Conservation (phyloP, 2,113 vertebrate genomes). For the Cynoglossus semilaevis region DNA sequence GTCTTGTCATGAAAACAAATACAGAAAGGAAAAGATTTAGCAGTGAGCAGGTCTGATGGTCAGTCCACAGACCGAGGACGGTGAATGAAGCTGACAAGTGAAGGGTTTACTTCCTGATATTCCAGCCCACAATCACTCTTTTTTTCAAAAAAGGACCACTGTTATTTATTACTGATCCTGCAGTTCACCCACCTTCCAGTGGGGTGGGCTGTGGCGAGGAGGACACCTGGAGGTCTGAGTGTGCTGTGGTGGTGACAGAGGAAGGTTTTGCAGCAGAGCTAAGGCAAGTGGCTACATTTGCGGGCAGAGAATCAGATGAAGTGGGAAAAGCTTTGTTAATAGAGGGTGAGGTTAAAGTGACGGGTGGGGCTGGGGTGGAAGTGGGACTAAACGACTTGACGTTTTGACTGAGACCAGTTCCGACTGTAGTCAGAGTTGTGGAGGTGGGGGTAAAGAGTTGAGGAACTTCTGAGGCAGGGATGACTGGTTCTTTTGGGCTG, state of each 20-base stretch:
- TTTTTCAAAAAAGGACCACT: conserved; percentile 43
- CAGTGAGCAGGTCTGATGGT: conserved; percentile 47
- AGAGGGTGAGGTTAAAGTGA: conserved; percentile 19
- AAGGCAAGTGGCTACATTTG: conserved; percentile 24
- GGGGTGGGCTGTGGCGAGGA: conserved; percentile 70
- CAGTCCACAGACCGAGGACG: conserved; percentile 50
- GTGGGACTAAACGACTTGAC: conserved; percentile 68
- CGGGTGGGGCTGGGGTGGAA: conserved; percentile 6
- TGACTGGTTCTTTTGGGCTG: conserved; percentile 19
- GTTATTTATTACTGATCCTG: conserved; percentile 65
- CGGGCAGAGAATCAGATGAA: conserved; percentile 12
- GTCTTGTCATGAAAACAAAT: conserved; percentile 39
- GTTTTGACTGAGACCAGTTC: conserved; percentile 60
- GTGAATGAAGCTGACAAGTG: conserved; percentile 59
- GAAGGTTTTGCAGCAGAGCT: conserved; percentile 46
- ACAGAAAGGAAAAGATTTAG: conserved; percentile 38
- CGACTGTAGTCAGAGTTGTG: conserved; percentile 20
- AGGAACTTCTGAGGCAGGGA: conserved; percentile 21
- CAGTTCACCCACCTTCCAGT: conserved; percentile 81
- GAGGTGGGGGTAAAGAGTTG: conserved; percentile 25
- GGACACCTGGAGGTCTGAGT: conserved; percentile 72
- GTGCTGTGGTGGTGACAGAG: conserved; percentile 67
- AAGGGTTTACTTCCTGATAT: conserved; percentile 38
- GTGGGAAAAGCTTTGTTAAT: conserved; percentile 28
- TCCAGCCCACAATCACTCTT: conserved; percentile 30